Evolutionary conservation across 2,113 vertebrate genomes (phyloP), one percentile per base, ranked within the genome.

Genomic region (Oryzias woworae): DNA sequence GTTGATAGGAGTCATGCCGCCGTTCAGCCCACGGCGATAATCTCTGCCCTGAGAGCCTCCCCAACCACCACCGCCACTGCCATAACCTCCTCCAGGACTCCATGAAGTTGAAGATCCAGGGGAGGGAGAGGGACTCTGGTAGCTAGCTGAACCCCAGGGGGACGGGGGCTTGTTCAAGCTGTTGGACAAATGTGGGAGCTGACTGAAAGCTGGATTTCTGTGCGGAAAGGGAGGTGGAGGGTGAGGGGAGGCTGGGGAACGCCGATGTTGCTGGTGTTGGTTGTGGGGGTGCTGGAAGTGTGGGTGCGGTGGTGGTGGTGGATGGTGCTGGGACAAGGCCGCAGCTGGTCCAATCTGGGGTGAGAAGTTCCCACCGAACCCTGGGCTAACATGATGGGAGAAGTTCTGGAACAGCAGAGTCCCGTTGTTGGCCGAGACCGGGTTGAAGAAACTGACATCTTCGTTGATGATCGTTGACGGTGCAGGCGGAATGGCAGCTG

Each of bases 351-450:
- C 96, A 1, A 98, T 96, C 85, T 99, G 97, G 44, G 97, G 95
- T 36, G 97, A 99, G 92, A 99, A 99, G 90, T 96, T 98, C 77
- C 96, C 96, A 18, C 97, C 96, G 49, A 99, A 99, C 62, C 96
- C 95, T 48, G 97, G 96, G 82, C 97, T 96, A 82, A 99, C 96
- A 0, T 98, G 96, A 78, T 98, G 97, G 41, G 97, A 96, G 81
- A 99, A 99, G 94, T 98, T 98, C 89, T 98, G 97, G 89, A 99
- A 99, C 79, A 99, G 94, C 90, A 99, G 90, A 79, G 97, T 94
- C 85, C 96, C 97, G 47, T 96, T 99, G 90, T 94, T 99, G 86
- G 96, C 96, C 5, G 96, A 96, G 58, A 95, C 90, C 22, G 97
- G 94, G 89, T 98, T 97, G 83, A 99, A 99, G 91, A 98, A 99